Evolutionary conservation across 2,888 invertebrate species (phyloP).

Genomic region (Thecocarcelia acutangulata): DNA sequence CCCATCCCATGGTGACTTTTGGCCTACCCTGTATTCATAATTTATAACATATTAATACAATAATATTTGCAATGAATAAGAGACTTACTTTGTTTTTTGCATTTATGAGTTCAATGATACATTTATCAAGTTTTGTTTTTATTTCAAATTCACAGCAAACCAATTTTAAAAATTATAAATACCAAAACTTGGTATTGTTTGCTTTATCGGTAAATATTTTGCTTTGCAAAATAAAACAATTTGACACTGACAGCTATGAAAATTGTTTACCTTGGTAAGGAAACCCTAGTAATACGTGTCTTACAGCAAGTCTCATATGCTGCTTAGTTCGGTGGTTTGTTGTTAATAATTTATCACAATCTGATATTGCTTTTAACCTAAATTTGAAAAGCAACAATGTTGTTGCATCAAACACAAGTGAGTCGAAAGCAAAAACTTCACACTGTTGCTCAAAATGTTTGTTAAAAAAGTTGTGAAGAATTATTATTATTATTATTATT

Average conservation of each 20-base stretch:
- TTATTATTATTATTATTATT: too few species aligned
- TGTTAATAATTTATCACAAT: slow-evolving; percentile 5
- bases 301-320: slow-evolving; percentile 4
- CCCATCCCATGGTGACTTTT: too few species aligned
- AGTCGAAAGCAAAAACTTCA: not conserved
- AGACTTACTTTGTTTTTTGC: too few species aligned
- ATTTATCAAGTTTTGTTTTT: too few species aligned
- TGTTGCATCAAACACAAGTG: slow-evolving; percentile 5
- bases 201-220: too few species aligned
- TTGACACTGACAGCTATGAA: not conserved
- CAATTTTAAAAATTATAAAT: too few species aligned
- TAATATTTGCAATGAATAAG: too few species aligned
- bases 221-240: not conserved
- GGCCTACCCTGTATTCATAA: too few species aligned
- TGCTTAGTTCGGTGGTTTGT: slow-evolving; percentile 4
- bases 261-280: slow-evolving; percentile 42
- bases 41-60: too few species aligned
- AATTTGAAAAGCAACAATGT: not conserved
- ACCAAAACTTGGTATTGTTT: too few species aligned
- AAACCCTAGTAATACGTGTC: slow-evolving; percentile 56
- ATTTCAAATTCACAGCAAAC: too few species aligned
- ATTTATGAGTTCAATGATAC: too few species aligned
- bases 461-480: not conserved
- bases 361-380: slow-evolving; percentile 28
- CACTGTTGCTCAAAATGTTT: not conserved